Conservation (phyloP, 1,140 invertebrate genomes). For the Chrysoperla carnea region DNA sequence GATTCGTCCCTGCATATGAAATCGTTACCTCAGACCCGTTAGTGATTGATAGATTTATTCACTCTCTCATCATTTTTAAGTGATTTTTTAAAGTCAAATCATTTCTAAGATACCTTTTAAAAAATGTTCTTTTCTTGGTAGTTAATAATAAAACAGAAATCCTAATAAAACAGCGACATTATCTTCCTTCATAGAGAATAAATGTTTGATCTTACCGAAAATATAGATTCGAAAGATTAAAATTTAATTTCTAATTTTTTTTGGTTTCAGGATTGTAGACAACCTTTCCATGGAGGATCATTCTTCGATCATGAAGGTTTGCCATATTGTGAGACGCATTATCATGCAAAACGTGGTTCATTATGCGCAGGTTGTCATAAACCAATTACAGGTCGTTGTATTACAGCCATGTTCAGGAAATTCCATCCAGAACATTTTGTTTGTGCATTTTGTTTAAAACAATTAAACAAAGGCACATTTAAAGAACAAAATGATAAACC, state of each 20-base stretch:
- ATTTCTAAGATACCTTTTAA: no score
- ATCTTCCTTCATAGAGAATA: no score
- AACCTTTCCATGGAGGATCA: conserved; percentile 81
- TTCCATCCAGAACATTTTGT: conserved; percentile 99
- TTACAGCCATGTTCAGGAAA: conserved; percentile 97
- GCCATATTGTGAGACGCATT: conserved; percentile 96
- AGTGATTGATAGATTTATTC: no score
- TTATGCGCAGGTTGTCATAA: conserved; percentile 95
- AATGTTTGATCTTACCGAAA: no score
- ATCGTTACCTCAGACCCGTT: no score
- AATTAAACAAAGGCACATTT: conserved; percentile 95
- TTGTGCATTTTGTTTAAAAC: conserved; percentile 92
- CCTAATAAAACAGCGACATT: no score
- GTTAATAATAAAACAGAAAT: no score
- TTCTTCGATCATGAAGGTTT: conserved; percentile 93
- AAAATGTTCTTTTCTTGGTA: no score
- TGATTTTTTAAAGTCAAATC: no score
- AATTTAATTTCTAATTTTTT: conserved; percentile 7
- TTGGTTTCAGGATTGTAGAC: conserved; percentile 66
- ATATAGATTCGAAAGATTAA: no score
- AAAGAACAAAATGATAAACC: conserved; percentile 97
- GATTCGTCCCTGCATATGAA: no score
- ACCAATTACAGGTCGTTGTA: conserved; percentile 91
- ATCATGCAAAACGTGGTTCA: conserved; percentile 90
- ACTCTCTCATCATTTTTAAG: no score